Evolutionary conservation across 2,888 invertebrate species (phyloP).

Genomic region (Pandemis corylana): DNA sequence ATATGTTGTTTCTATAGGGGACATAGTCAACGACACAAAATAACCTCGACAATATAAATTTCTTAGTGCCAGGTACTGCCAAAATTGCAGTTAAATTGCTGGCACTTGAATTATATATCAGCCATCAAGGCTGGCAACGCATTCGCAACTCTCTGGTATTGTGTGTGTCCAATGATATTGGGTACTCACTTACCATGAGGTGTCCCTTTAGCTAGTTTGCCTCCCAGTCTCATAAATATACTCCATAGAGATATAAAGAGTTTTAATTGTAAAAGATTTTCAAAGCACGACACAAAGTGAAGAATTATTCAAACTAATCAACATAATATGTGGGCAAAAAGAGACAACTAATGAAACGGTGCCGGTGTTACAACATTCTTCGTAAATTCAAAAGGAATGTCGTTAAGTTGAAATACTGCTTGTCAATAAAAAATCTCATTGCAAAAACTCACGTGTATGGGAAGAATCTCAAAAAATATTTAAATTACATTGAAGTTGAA

Average conservation of each 20-base stretch:
- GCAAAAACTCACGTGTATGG: constrained; percentile 54
- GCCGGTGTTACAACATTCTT: constrained; percentile 49
- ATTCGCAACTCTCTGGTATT: too few species aligned
- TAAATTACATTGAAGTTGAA: constrained; percentile 71
- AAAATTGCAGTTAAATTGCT: too few species aligned
- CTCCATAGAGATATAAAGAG: constrained; percentile 6
- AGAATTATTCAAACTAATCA: background rate
- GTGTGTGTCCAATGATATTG: too few species aligned
- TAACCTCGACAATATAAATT: background rate
- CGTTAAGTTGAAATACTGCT: constrained; percentile 68
- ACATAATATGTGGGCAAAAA: constrained; percentile 4
- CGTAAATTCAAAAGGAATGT: constrained; percentile 56
- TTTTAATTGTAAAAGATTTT: constrained; percentile 8
- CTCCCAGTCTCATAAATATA: background rate
- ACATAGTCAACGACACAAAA: constrained; percentile 13
- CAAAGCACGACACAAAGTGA: constrained; percentile 1
- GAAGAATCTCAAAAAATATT: constrained; percentile 70
- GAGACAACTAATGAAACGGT: background rate
- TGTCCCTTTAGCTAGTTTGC: too few species aligned
- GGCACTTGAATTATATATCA: too few species aligned
- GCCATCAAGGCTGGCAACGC: too few species aligned
- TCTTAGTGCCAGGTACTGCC: background rate
- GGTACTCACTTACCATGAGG: too few species aligned
- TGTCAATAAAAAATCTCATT: constrained; percentile 65
- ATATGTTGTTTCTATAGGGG: background rate